phyloP scores from a whole-genome alignment of 2,888 invertebrate genomes.

The Acanthopleura granulata region DNA sequence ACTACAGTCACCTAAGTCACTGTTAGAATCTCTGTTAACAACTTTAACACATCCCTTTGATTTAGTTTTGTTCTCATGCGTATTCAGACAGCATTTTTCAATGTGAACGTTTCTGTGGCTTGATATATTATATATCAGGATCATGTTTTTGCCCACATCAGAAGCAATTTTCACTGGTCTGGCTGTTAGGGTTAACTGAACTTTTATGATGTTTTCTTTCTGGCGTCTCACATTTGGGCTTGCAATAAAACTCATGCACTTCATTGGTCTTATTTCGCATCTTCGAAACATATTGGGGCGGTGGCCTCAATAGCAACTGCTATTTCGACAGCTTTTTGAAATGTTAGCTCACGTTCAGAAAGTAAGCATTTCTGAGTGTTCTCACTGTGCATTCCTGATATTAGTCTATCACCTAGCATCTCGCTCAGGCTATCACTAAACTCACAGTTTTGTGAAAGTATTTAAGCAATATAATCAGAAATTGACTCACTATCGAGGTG shows the following conservation, averaged over 20 bases:
- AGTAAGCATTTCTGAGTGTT: slow-evolving; percentile 28
- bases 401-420: slow-evolving; percentile 31
- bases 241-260: not conserved
- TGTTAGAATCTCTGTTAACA: not conserved
- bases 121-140: slow-evolving; percentile 21
- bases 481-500: not conserved
- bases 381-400: slow-evolving; percentile 30
- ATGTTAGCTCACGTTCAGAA: slow-evolving; percentile 22
- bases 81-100: not conserved
- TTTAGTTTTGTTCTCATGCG: not conserved
- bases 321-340: slow-evolving; percentile 25
- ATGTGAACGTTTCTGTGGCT: slow-evolving; percentile 23
- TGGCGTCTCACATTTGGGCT: not conserved
- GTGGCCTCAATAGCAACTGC: slow-evolving; percentile 33
- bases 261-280: slow-evolving; percentile 12
- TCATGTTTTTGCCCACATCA: slow-evolving; percentile 17
- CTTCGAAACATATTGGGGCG: slow-evolving; percentile 24
- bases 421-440: slow-evolving; percentile 25
- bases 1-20: not conserved
- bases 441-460: slow-evolving; percentile 12
- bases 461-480: slow-evolving; percentile 6
- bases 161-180: slow-evolving; percentile 20
- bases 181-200: not conserved
- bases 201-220: too few species aligned
- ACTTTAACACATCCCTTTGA: not conserved